Conservation (phyloP, 2,888 invertebrate species). For the Alviniconcha strummeri region DNA sequence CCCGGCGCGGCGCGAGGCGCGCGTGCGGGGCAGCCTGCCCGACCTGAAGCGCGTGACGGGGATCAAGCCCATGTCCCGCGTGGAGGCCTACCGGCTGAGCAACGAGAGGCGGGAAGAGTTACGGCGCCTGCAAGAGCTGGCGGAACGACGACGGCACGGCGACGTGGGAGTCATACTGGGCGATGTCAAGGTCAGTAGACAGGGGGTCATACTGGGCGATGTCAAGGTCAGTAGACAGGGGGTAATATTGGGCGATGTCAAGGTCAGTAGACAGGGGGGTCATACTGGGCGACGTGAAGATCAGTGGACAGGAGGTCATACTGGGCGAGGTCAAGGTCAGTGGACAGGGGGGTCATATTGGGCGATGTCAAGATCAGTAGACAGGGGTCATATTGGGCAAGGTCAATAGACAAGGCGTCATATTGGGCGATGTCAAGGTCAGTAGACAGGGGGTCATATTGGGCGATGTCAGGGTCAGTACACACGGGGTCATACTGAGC, state of each 20-base stretch:
- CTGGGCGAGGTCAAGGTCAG: too few species aligned
- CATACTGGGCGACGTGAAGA: too few species aligned
- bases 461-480: neutral
- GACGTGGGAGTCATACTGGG: constrained; percentile 71
- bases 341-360: too few species aligned
- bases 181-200: constrained; percentile 68
- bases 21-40: constrained; percentile 88
- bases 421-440: constrained; percentile 72
- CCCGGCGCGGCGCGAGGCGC: constrained; percentile 44
- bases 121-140: constrained; percentile 86
- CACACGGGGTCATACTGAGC: too few species aligned
- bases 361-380: too few species aligned
- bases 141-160: constrained; percentile 68
- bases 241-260: too few species aligned
- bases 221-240: too few species aligned
- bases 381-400: too few species aligned
- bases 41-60: constrained; percentile 83
- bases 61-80: constrained; percentile 89
- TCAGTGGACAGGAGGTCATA: too few species aligned
- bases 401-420: constrained; percentile 51
- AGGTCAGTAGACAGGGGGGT: neutral
- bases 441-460: constrained; percentile 23
- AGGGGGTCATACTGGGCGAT: too few species aligned
- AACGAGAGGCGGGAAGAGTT: constrained; percentile 86
- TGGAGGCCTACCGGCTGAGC: constrained; percentile 91